Evolutionary conservation across 1,140 invertebrate species (phyloP).

Genomic region (Drosophila nannoptera): DNA sequence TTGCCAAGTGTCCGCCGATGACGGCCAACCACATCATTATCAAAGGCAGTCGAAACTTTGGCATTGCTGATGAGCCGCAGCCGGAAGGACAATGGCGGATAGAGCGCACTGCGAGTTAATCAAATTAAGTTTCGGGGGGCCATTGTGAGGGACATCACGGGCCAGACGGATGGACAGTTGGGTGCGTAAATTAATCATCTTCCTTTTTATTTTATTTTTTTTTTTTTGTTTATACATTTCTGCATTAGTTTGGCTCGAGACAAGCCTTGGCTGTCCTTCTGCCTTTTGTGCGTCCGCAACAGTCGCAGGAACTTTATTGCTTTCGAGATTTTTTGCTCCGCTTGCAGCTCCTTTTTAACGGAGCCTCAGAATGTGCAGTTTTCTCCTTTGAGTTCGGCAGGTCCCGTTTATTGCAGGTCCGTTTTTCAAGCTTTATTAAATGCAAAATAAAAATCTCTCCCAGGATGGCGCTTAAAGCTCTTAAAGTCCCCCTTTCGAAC

Average conservation of each 20-base stretch:
- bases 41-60: constrained; percentile 43
- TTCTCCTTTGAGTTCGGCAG: not conserved
- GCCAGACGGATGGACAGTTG: constrained; percentile 51
- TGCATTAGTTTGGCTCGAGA: constrained; percentile 9
- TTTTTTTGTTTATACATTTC: constrained; percentile 30
- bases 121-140: constrained; percentile 69
- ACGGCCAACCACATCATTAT: constrained; percentile 67
- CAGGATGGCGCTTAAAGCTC: too few relatives aligned
- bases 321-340: not conserved
- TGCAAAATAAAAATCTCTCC: too few relatives aligned
- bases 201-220: constrained; percentile 41
- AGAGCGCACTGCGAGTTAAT: constrained; percentile 67
- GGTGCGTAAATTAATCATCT: constrained; percentile 71
- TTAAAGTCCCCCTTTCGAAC: too few relatives aligned
- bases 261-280: constrained; percentile 8
- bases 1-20: constrained; percentile 44
- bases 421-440: too few relatives aligned
- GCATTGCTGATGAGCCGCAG: constrained; percentile 58
- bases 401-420: not conserved
- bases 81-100: constrained; percentile 58
- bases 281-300: not conserved
- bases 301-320: not conserved
- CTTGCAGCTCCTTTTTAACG: not conserved
- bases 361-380: not conserved
- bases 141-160: constrained; percentile 46